These are phyloP conservation scores for Gymnopithys bicolor DNA, from an alignment of 2,797 vertebrate genomes.

Conservation along the genomic window DNA sequence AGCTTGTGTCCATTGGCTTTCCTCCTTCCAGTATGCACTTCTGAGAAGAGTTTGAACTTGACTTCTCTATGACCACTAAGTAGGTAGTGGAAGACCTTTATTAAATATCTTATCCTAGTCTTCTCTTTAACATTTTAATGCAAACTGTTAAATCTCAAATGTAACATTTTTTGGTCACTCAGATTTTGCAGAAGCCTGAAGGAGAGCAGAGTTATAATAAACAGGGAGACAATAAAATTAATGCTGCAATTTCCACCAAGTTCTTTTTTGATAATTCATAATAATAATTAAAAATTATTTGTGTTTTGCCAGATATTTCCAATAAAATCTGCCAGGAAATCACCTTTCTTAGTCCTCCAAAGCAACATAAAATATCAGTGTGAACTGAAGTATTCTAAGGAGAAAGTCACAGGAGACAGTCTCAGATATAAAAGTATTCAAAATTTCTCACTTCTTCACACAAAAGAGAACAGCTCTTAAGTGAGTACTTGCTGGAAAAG, in stretches of 20 bases:
- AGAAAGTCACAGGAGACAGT: neutral
- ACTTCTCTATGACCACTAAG: neutral
- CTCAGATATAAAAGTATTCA: neutral
- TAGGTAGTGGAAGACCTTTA: neutral
- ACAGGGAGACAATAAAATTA: neutral
- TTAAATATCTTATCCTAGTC: neutral
- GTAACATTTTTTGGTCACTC: neutral
- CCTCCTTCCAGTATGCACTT: neutral
- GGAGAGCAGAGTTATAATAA: neutral
- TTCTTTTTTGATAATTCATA: neutral
- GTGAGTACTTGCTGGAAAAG: neutral
- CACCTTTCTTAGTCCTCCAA: neutral
- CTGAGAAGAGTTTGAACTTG: neutral
- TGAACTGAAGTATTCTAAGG: neutral
- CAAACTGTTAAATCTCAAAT: neutral
- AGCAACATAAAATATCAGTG: neutral
- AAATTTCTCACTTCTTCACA: neutral
- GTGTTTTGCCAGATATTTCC: neutral
- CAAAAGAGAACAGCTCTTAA: neutral
- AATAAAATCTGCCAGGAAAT: neutral
- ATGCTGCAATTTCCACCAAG: neutral
- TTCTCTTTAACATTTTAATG: neutral
- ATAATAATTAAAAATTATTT: neutral
- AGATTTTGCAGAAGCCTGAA: neutral
- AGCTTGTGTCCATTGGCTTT: neutral